Percentiles rank a stretch among this genome's conserved stretches.
These are phyloP conservation scores for Brachionus plicatilis DNA, from an alignment of 1,140 invertebrate genomes.

Conservation along the genomic window DNA sequence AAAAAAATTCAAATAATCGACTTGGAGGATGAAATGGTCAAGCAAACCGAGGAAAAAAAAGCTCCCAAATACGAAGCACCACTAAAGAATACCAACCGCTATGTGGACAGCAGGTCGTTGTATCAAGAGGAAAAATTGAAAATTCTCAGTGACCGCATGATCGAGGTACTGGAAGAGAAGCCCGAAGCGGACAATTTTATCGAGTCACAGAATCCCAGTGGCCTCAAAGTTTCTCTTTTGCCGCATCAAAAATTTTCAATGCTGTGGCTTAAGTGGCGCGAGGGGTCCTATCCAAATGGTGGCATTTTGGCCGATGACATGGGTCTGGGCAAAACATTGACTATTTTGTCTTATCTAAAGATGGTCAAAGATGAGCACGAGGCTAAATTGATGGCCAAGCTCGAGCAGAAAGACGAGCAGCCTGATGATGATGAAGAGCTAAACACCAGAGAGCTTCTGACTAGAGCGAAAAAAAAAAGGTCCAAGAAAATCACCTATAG, in stretches of 20 bases:
- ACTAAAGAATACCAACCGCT: not conserved
- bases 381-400: conserved; percentile 43
- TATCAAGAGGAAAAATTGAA: conserved; percentile 16
- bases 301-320: conserved; percentile 99
- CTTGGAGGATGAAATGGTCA: not conserved
- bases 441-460: conserved; percentile 41
- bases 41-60: not conserved
- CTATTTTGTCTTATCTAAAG: conserved; percentile 94
- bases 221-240: conserved; percentile 63
- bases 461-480: not conserved
- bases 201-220: conserved; percentile 40
- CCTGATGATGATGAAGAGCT: conserved; percentile 43
- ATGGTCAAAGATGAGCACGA: conserved; percentile 87
- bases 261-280: conserved; percentile 81
- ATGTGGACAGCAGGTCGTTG: not conserved
- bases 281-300: conserved; percentile 72
- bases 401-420: conserved; percentile 66
- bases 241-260: conserved; percentile 78
- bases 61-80: conserved; percentile 2
- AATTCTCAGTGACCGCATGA: not conserved
- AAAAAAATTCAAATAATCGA: conserved; percentile 17
- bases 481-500: conserved; percentile 6
- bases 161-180: conserved; percentile 28
- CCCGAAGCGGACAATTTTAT: not conserved
- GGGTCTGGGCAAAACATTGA: conserved; percentile 97